Conservation (phyloP, 1,140 invertebrate genomes). For the Cryptotermes secundus region DNA sequence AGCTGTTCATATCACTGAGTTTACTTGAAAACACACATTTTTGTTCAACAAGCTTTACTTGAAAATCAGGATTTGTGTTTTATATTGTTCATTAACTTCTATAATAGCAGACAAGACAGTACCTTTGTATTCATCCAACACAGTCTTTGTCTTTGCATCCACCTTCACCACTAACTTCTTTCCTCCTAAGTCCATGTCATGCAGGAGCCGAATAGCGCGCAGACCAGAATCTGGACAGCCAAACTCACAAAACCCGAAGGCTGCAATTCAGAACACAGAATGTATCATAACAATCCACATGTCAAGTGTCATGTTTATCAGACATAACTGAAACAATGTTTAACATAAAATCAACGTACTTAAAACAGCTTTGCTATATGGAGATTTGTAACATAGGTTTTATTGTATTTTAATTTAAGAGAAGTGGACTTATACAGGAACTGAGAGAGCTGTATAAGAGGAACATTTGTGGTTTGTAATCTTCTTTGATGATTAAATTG, state of each 20-base stretch:
- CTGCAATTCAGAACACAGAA: constrained; percentile 47
- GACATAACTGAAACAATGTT: too few relatives aligned
- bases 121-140: constrained; percentile 91
- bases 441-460: too few relatives aligned
- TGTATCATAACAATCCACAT: constrained; percentile 22
- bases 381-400: too few relatives aligned
- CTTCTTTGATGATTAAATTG: too few relatives aligned
- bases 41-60: too few relatives aligned
- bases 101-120: constrained; percentile 44
- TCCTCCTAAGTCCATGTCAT: constrained; percentile 91
- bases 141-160: constrained; percentile 95
- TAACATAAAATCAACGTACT: too few relatives aligned
- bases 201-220: constrained; percentile 88
- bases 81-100: constrained; percentile 23
- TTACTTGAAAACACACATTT: too few relatives aligned
- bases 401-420: too few relatives aligned
- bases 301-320: neutral
- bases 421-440: too few relatives aligned
- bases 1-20: too few relatives aligned
- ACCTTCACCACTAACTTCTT: constrained; percentile 95
- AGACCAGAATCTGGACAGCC: constrained; percentile 92
- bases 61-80: neutral
- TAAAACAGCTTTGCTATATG: too few relatives aligned
- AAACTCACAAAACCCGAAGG: constrained; percentile 98
- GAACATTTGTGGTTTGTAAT: too few relatives aligned